A percentile compares a stretch with the other conserved stretches of the same genome.
phyloP scores from a whole-genome alignment of 2,113 vertebrate genomes.

The Cebus imitator region DNA sequence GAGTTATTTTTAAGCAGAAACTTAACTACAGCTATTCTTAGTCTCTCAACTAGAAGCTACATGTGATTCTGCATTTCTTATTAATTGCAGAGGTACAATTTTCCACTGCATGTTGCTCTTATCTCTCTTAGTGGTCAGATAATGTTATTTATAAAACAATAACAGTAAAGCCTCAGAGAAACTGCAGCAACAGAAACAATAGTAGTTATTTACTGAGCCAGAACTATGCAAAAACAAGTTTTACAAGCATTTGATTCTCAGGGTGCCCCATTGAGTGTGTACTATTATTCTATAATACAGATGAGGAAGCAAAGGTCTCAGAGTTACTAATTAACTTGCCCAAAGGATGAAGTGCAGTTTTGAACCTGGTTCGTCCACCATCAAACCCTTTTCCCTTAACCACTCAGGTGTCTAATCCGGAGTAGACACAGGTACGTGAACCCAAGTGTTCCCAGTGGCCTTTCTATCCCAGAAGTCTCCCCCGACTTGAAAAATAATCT shows the following conservation, averaged over 20 bases:
- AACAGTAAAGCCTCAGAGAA: background rate
- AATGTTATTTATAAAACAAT: background rate
- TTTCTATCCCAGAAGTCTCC: background rate
- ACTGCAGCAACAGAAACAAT: background rate
- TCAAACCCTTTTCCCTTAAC: background rate
- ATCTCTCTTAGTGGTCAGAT: background rate
- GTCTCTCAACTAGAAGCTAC: background rate
- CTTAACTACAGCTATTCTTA: constrained; percentile 39
- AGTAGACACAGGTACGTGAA: background rate
- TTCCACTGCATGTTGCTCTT: background rate
- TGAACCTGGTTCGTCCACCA: background rate
- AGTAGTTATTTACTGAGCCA: background rate
- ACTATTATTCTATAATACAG: background rate
- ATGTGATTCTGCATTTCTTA: constrained; percentile 12
- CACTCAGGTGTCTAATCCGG: background rate
- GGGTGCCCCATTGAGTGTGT: background rate
- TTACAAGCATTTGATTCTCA: background rate
- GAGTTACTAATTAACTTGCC: background rate
- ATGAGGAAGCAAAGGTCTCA: background rate
- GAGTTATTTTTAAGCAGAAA: constrained; percentile 50
- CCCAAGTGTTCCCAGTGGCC: background rate
- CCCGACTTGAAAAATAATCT: background rate
- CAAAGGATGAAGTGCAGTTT: background rate
- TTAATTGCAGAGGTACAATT: background rate
- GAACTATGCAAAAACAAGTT: background rate